Conservation (phyloP, 2,113 vertebrate genomes). For the Aptenodytes patagonicus region DNA sequence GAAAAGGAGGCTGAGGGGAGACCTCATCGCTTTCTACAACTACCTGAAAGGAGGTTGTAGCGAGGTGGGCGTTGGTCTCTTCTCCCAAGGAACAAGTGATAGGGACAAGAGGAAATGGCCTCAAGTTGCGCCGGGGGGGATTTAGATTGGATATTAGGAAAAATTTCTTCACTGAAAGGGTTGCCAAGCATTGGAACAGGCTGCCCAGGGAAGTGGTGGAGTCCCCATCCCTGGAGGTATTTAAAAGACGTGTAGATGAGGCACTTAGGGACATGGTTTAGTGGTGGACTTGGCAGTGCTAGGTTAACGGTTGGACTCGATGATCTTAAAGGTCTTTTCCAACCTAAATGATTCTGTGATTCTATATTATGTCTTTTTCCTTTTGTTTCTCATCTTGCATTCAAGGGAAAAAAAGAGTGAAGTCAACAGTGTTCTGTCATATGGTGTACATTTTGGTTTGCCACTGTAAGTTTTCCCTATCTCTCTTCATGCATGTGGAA, state of each 20-base stretch:
- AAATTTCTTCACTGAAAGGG: neutral
- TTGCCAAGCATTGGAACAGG: neutral
- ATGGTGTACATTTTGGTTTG: neutral
- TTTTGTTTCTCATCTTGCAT: neutral
- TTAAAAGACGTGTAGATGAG: neutral
- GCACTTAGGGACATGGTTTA: neutral
- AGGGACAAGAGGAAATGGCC: neutral
- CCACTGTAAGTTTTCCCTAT: rapidly evolving
- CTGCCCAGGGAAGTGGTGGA: neutral
- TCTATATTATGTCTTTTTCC: neutral
- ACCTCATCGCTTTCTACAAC: rapidly evolving
- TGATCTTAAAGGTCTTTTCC: neutral
- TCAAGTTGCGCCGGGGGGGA: neutral
- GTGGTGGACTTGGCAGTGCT: neutral
- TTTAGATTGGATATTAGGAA: neutral
- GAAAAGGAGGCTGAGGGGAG: neutral
- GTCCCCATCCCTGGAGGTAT: neutral
- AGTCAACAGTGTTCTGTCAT: neutral
- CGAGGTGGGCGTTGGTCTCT: neutral
- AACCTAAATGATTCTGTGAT: neutral
- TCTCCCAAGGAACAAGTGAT: neutral
- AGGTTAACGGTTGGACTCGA: neutral
- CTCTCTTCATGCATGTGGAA: neutral
- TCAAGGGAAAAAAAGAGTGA: neutral
- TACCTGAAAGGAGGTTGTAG: neutral